Percentiles rank a stretch among this genome's conserved stretches.
Evolutionary conservation across 2,888 invertebrate genomes (phyloP).

Genomic region (Metallyticus violacea): DNA sequence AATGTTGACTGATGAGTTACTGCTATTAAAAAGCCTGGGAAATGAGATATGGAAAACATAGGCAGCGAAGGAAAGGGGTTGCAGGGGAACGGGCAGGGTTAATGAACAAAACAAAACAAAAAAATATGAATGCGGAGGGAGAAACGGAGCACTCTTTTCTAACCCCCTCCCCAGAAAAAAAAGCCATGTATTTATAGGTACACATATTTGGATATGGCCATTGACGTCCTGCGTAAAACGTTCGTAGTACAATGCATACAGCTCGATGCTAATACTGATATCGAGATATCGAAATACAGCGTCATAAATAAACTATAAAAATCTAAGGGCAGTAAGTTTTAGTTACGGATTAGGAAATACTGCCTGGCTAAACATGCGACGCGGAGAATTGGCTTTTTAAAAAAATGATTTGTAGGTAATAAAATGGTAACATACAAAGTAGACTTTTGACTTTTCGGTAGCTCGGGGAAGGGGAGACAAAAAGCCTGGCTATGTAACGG

Average conservation of each 20-base stretch:
- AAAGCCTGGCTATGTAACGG: background rate
- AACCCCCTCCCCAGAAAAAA: background rate
- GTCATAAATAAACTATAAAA: slow-evolving; percentile 13
- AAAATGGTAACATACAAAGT: background rate
- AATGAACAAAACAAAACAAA: slow-evolving; percentile 18
- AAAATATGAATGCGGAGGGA: slow-evolving; percentile 13
- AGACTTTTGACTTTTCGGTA: background rate
- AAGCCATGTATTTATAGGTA: slow-evolving; percentile 18
- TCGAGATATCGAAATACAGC: slow-evolving; percentile 3
- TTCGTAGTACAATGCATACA: background rate
- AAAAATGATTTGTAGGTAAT: slow-evolving; percentile 14
- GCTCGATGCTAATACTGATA: background rate
- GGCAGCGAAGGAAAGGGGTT: slow-evolving; percentile 9
- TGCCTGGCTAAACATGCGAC: background rate
- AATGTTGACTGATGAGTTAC: slow-evolving; percentile 54
- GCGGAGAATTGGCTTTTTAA: background rate
- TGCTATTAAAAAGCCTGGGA: slow-evolving; percentile 52
- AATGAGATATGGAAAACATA: slow-evolving; percentile 47
- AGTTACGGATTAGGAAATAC: slow-evolving; percentile 9
- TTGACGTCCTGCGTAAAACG: slow-evolving; percentile 1
- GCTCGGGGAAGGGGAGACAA: background rate
- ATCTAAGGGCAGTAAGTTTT: slow-evolving; percentile 13
- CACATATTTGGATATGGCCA: slow-evolving; percentile 11
- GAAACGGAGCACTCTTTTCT: background rate
- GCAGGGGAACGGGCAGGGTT: slow-evolving; percentile 2